Evolutionary conservation across 1,140 invertebrate genomes (phyloP), one percentile per base, ranked within the genome.

Genomic region (Eupeodes corollae): DNA sequence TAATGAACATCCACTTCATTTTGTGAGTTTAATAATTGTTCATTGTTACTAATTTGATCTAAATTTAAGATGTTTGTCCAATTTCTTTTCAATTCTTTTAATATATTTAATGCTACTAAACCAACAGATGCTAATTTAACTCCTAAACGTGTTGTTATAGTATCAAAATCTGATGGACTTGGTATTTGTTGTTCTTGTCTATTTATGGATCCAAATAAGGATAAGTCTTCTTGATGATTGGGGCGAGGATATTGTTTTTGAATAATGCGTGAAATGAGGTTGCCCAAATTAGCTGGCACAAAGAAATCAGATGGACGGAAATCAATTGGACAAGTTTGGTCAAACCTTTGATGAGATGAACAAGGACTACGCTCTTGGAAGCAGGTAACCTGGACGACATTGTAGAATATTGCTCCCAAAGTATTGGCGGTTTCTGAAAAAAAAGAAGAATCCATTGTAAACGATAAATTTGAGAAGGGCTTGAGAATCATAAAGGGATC

Each of bases 361-460:
- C 79, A 81, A 3, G 79, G 79, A 44, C 76, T 73, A 50, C 77
- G 70, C 53, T 81, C 78, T 53, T 76, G 77, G 58, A 82, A 82
- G 52, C 81, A 83, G 8, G 74, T 79, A 11, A 82, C 75, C 56
- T 80, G 79, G 9, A 80, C 73, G 14, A 83, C 72, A 45, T 83
- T 83, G 65, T 83, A 84, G 63, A 79, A 84, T 5, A 83, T 73
- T 5, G 79, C 77, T 5, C 80, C 81, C 21, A 84, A 67, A 1
- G 79, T 79, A 52, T 83, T 80, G 2, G 79, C 80, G 11, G 78
- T 79, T 56, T 80, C 78, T 41, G 50, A 26, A 49, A 42, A 42
- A 19, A 37, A 47, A 37, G 38, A 35, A 13, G 14, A 35, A n/a
- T n/a, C n/a, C n/a, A n/a, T n/a, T n/a, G n/a, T n/a, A n/a, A n/a